Conservation (phyloP, 2,113 vertebrate genomes). For the Heptranchias perlo region DNA sequence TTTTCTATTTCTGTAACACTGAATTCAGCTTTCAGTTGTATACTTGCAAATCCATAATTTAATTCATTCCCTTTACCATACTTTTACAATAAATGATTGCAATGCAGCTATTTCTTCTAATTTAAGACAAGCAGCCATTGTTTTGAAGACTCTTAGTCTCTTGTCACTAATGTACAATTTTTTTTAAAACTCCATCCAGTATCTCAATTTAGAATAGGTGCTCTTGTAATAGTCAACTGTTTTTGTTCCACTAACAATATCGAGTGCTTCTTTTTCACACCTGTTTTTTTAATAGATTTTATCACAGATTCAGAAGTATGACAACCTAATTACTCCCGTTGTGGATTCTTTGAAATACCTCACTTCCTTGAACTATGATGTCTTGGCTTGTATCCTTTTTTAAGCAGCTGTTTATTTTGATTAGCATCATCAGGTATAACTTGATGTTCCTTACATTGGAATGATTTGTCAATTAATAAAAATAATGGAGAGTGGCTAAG, state of each 20-base stretch:
- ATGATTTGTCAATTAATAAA: background rate
- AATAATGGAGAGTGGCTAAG: background rate
- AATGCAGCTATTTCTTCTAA: background rate
- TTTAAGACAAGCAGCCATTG: background rate
- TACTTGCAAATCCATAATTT: background rate
- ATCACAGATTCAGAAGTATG: slow-evolving; percentile 97
- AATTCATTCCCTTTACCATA: background rate
- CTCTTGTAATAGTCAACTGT: background rate
- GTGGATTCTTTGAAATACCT: slow-evolving; percentile 98
- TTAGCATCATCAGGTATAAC: background rate
- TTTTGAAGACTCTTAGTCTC: background rate
- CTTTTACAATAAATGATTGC: background rate
- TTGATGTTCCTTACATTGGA: background rate
- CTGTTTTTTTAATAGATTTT: slow-evolving; percentile 70
- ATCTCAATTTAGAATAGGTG: background rate
- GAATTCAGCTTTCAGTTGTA: background rate
- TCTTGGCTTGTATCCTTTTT: slow-evolving; percentile 97
- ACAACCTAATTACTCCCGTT: slow-evolving; percentile 94
- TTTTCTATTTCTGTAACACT: background rate
- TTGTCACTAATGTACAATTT: background rate
- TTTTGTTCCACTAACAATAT: background rate
- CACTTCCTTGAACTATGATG: slow-evolving; percentile 94
- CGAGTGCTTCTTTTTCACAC: background rate
- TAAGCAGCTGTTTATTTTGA: background rate
- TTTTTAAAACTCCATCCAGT: background rate